A percentile compares a stretch with the other conserved stretches of the same genome.
phyloP scores from a whole-genome alignment of 2,888 invertebrate genomes.

The Dinocampus coccinellae region DNA sequence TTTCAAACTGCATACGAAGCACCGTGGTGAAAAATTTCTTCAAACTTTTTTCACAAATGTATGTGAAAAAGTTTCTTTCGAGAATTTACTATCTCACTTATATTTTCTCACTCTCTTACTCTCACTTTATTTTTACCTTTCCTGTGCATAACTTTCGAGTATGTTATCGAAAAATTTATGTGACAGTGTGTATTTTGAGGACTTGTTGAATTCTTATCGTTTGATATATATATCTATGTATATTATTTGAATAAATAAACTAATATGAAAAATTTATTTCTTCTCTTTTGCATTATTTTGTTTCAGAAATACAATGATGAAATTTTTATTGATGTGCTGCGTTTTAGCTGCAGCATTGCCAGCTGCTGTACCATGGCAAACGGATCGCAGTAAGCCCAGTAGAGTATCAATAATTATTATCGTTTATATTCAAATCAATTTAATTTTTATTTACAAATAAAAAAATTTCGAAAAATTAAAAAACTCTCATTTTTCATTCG shows the following conservation, averaged over 20 bases:
- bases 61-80: constrained; percentile 11
- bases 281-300: neutral
- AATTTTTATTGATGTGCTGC: constrained; percentile 58
- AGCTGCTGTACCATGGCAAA: constrained; percentile 57
- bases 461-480: no score
- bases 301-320: constrained; percentile 52
- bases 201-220: constrained; percentile 3
- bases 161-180: constrained; percentile 22
- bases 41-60: constrained; percentile 6
- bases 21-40: constrained; percentile 17
- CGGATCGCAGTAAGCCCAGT: constrained; percentile 61
- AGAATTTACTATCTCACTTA: no score
- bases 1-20: constrained; percentile 36
- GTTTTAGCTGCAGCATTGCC: constrained; percentile 57
- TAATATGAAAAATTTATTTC: neutral
- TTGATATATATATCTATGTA: neutral
- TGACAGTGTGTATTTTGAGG: neutral
- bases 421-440: no score
- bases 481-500: no score
- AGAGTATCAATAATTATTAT: constrained; percentile 48
- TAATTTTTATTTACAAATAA: no score
- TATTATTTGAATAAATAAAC: neutral
- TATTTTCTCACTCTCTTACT: neutral
- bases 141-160: constrained; percentile 3
- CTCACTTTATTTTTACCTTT: neutral